A percentile compares a stretch with the other conserved stretches of the same genome.
phyloP scores from a whole-genome alignment of 2,888 invertebrate genomes.

The Campoplex capitator region DNA sequence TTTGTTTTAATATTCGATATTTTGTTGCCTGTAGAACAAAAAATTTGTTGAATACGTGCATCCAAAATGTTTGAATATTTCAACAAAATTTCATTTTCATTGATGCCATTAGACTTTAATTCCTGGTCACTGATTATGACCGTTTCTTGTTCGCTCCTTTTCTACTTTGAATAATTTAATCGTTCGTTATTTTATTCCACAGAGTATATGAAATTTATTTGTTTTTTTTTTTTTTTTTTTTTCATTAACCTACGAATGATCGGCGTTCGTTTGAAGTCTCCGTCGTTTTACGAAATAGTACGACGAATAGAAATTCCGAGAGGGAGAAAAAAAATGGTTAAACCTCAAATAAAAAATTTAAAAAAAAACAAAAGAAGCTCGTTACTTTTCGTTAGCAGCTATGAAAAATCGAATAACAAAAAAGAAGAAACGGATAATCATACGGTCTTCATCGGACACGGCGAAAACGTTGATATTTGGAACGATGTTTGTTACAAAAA shows the following conservation, averaged over 20 bases:
- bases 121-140: not conserved
- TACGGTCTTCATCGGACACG: conserved; percentile 13
- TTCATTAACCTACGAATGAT: conserved; percentile 13
- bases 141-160: not conserved
- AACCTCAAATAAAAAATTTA: no score
- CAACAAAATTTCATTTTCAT: no score
- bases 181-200: not conserved
- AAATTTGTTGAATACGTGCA: no score
- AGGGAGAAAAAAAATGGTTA: not conserved
- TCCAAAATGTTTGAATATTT: no score
- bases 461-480: conserved; percentile 19
- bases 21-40: no score
- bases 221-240: not conserved
- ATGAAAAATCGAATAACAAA: not conserved
- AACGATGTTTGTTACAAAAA: conserved; percentile 22
- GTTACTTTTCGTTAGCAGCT: not conserved
- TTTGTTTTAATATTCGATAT: no score
- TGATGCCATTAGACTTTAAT: not conserved
- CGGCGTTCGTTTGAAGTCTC: conserved; percentile 22
- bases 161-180: not conserved
- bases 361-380: not conserved
- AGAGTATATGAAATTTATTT: not conserved
- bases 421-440: not conserved
- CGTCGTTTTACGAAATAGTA: conserved; percentile 4
- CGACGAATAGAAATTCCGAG: not conserved